Conservation (phyloP, 2,113 vertebrate genomes). For the Erpornis zantholeuca region DNA sequence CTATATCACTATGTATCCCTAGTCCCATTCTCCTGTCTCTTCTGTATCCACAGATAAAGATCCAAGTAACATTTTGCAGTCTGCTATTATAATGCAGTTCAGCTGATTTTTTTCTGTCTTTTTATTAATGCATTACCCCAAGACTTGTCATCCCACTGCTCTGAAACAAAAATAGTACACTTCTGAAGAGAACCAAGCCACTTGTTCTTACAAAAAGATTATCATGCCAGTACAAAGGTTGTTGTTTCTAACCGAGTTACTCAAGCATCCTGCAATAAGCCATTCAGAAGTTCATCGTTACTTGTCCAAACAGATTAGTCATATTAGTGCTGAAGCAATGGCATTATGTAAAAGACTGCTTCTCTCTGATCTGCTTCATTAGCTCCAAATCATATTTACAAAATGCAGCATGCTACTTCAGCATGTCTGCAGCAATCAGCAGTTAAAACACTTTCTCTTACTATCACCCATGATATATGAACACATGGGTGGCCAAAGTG, state of each 20-base stretch:
- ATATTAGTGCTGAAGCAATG: constrained; percentile 54
- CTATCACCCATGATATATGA: not conserved
- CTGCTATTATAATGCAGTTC: not conserved
- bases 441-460: constrained; percentile 7
- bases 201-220: constrained; percentile 52
- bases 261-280: constrained; percentile 71
- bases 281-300: constrained; percentile 70
- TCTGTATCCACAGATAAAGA: not conserved
- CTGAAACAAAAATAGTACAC: constrained; percentile 34
- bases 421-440: not conserved
- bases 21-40: not conserved
- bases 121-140: not conserved
- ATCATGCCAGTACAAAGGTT: constrained; percentile 59
- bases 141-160: constrained; percentile 29
- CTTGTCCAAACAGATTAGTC: constrained; percentile 72
- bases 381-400: constrained; percentile 48
- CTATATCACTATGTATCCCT: not conserved
- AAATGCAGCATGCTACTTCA: constrained; percentile 49
- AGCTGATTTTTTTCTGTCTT: not conserved
- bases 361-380: constrained; percentile 44
- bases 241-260: constrained; percentile 68
- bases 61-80: not conserved
- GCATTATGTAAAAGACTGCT: constrained; percentile 42
- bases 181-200: constrained; percentile 29
- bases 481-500: not conserved